Evolutionary conservation across 2,888 invertebrate genomes (phyloP).

Genomic region (Drosophila anomalata): DNA sequence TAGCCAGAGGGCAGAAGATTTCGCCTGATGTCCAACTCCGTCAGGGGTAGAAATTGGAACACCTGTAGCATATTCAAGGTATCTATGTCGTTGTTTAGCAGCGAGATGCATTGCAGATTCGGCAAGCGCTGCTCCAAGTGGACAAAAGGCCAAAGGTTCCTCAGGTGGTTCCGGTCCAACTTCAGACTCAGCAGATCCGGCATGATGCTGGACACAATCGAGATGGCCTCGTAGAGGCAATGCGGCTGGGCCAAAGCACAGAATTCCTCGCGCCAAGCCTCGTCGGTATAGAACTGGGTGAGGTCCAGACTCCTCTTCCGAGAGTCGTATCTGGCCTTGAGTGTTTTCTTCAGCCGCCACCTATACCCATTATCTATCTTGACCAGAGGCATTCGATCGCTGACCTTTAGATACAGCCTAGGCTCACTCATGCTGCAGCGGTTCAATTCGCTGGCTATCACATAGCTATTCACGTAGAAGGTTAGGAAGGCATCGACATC

Average conservation of each 20-base stretch:
- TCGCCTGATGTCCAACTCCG: slow-evolving; percentile 28
- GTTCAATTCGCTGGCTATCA: slow-evolving; percentile 41
- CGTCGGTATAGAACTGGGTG: slow-evolving; percentile 42
- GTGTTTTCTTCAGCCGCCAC: slow-evolving; percentile 25
- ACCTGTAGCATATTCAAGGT: slow-evolving; percentile 19
- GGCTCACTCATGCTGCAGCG: slow-evolving; percentile 10
- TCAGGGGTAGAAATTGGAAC: slow-evolving; percentile 34
- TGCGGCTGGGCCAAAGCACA: slow-evolving; percentile 47
- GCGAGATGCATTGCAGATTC: slow-evolving; percentile 39
- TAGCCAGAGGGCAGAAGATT: slow-evolving; percentile 51
- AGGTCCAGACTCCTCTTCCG: slow-evolving; percentile 39
- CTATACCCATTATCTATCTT: slow-evolving; percentile 22
- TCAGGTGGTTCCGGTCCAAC: slow-evolving; percentile 56
- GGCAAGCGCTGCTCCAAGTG: slow-evolving; percentile 42
- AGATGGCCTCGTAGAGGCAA: slow-evolving; percentile 37
- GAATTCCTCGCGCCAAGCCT: slow-evolving; percentile 40
- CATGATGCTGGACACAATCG: slow-evolving; percentile 36
- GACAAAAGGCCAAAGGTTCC: slow-evolving; percentile 27
- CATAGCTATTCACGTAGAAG: slow-evolving; percentile 54
- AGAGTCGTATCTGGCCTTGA: slow-evolving; percentile 46
- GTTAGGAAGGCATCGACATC: slow-evolving; percentile 47
- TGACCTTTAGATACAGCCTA: slow-evolving; percentile 36
- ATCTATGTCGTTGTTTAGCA: slow-evolving; percentile 41
- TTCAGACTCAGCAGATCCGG: slow-evolving; percentile 45
- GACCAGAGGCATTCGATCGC: slow-evolving; percentile 43